Conservation (phyloP, 2,113 vertebrate genomes). For the Burhinus bistriatus region DNA sequence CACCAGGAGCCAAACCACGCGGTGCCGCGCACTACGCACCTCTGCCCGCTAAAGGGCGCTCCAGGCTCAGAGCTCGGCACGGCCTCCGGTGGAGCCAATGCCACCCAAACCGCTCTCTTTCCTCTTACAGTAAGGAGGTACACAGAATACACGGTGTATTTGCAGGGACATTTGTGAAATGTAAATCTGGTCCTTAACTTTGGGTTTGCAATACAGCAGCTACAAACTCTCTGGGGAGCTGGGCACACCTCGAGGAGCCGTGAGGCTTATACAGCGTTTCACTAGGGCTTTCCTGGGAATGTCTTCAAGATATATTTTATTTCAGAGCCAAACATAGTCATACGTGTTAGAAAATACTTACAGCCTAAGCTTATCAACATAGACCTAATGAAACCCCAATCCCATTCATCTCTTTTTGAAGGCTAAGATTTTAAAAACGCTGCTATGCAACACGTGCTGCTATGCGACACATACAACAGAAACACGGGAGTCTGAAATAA, state of each 20-base stretch:
- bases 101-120: background rate
- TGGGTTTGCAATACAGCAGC: background rate
- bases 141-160: background rate
- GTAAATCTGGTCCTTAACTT: background rate
- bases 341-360: background rate
- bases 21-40: too few species aligned
- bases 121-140: background rate
- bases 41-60: conserved; percentile 41
- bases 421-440: background rate
- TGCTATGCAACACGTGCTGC: accelerated
- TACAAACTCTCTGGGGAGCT: background rate
- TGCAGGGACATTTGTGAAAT: background rate
- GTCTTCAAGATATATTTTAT: background rate
- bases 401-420: background rate
- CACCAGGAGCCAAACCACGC: too few species aligned
- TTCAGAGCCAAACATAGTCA: background rate
- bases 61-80: conserved; percentile 6
- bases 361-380: background rate
- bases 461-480: background rate
- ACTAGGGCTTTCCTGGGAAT: background rate
- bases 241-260: background rate
- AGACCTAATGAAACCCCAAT: background rate
- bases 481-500: background rate
- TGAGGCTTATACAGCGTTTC: background rate
- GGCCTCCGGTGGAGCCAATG: accelerated